Conservation (phyloP, 2,888 invertebrate species). For the Tipula helvola region DNA sequence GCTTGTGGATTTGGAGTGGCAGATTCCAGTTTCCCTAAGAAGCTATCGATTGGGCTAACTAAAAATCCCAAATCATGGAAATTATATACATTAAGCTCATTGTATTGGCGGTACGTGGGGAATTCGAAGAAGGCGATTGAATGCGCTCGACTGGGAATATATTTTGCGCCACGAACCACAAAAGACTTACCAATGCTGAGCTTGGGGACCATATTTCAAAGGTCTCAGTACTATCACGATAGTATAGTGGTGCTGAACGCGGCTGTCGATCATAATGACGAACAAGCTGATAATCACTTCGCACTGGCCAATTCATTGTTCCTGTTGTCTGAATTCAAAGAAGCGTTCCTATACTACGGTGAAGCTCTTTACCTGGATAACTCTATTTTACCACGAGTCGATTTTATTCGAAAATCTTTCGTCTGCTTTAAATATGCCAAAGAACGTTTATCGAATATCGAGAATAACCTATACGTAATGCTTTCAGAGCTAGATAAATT, state of each 20-base stretch:
- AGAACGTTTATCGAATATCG: conserved; percentile 14
- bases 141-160: conserved; percentile 28
- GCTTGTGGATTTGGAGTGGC: conserved; percentile 21
- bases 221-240: conserved; percentile 27
- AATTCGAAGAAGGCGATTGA: conserved; percentile 29
- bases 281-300: conserved; percentile 30
- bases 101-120: conserved; percentile 32
- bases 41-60: conserved; percentile 21
- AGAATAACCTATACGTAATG: conserved; percentile 14
- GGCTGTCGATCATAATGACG: conserved; percentile 29
- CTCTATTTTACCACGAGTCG: conserved; percentile 14
- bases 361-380: conserved; percentile 28
- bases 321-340: conserved; percentile 30
- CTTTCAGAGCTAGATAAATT: conserved; percentile 12
- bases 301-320: conserved; percentile 28
- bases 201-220: conserved; percentile 30
- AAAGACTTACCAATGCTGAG: conserved; percentile 30
- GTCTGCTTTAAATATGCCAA: conserved; percentile 16
- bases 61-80: conserved; percentile 30
- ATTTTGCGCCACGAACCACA: conserved; percentile 26
- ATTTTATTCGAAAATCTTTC: conserved; percentile 16
- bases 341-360: conserved; percentile 28
- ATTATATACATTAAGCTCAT: conserved; percentile 30
- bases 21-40: conserved; percentile 15
- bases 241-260: conserved; percentile 27